Percentiles rank a stretch among this genome's conserved stretches.
phyloP scores from a whole-genome alignment of 2,113 vertebrate genomes.

The Silurus asotus region DNA sequence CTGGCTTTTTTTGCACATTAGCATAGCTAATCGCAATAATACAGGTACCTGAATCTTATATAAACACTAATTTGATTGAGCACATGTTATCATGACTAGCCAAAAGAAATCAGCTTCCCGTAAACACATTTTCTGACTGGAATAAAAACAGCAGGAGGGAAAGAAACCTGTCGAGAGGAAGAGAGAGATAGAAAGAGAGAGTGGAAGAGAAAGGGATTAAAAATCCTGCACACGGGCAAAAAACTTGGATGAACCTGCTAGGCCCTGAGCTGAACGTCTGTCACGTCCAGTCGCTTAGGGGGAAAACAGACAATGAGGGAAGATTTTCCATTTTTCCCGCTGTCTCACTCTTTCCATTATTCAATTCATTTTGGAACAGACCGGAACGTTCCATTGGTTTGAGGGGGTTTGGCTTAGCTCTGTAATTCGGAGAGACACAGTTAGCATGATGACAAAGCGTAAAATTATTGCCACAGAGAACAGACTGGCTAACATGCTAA shows the following conservation, averaged over 20 bases:
- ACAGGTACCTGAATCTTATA: not conserved
- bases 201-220: not conserved
- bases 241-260: not conserved
- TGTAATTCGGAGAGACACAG: not conserved
- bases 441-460: not conserved
- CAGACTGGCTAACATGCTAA: not conserved
- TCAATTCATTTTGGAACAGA: slow-evolving; percentile 24
- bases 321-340: slow-evolving; percentile 23
- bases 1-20: not conserved
- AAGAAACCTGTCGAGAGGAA: not conserved
- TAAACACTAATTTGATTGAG: not conserved
- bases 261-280: not conserved
- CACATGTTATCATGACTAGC: slow-evolving; percentile 50
- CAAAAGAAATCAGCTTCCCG: slow-evolving; percentile 57
- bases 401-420: not conserved
- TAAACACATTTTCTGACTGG: slow-evolving; percentile 63
- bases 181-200: not conserved
- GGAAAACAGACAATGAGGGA: slow-evolving; percentile 30
- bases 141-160: not conserved
- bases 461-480: not conserved
- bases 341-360: slow-evolving; percentile 44
- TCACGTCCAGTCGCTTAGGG: not conserved
- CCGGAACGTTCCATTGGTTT: slow-evolving; percentile 25
- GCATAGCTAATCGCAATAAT: not conserved
- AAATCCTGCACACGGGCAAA: slow-evolving; percentile 3